phyloP scores from a whole-genome alignment of 2,797 vertebrate species.

The Pelobates cultripes region DNA sequence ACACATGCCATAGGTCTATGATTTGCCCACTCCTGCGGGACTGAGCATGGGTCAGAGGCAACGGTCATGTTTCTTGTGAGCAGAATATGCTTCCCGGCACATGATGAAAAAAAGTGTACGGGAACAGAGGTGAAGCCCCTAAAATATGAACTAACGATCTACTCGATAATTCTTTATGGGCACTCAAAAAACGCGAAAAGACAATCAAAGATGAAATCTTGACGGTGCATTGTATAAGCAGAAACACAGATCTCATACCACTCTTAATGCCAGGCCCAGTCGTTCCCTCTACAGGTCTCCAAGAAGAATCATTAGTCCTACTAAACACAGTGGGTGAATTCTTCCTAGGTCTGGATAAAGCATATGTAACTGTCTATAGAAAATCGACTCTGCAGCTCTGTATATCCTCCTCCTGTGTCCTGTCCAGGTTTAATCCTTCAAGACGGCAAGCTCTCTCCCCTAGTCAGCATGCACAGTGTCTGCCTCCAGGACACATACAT shows the following conservation, averaged over 20 bases:
- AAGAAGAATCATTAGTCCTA: neutral
- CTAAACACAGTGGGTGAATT: neutral
- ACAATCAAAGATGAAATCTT: neutral
- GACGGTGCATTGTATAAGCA: neutral
- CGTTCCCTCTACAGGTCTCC: constrained; percentile 4
- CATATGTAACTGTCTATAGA: neutral
- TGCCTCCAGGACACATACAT: neutral
- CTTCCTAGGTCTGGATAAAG: neutral
- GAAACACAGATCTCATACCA: neutral
- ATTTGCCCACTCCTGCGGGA: neutral
- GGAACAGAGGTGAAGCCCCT: neutral
- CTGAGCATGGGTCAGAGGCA: constrained; percentile 1
- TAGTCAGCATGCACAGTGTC: neutral
- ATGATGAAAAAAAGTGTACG: neutral
- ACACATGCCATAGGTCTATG: constrained; percentile 18
- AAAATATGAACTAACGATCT: neutral
- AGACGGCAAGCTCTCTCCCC: neutral
- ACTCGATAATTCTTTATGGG: neutral
- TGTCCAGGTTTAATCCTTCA: neutral
- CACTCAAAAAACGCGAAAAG: neutral
- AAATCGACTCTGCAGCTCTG: neutral
- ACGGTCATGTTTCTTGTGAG: neutral
- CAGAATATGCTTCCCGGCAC: constrained; percentile 8
- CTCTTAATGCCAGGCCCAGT: neutral
- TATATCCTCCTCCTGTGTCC: neutral